Conservation (phyloP, 2,888 invertebrate genomes). For the Gandaritis pyraliata region DNA sequence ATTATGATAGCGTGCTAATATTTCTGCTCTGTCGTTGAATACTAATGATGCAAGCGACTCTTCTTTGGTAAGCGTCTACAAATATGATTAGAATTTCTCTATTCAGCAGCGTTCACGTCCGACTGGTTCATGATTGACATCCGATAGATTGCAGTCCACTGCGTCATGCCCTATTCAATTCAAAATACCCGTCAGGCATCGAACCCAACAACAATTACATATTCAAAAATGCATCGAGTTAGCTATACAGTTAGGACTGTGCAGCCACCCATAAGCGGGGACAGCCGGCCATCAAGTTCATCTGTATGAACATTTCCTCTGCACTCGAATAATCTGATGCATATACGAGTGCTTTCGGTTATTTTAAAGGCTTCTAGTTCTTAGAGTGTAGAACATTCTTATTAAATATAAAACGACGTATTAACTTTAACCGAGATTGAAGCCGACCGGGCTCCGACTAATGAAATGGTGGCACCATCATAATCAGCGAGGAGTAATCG, state of each 20-base stretch:
- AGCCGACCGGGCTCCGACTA: conserved; percentile 47
- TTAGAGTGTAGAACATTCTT: conserved; percentile 20
- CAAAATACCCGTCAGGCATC: conserved; percentile 33
- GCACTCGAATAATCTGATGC: conserved; percentile 21
- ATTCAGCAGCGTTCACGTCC: conserved; percentile 37
- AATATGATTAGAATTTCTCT: conserved; percentile 46
- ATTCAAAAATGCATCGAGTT: conserved; percentile 35
- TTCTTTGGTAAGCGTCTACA: conserved; percentile 37
- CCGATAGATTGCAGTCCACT: conserved; percentile 39
- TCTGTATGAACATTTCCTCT: conserved; percentile 27
- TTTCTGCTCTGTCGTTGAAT: conserved; percentile 43
- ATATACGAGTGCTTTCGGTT: neutral
- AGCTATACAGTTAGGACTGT: conserved; percentile 33
- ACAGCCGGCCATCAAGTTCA: conserved; percentile 29
- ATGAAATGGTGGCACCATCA: conserved; percentile 53
- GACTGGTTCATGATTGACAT: conserved; percentile 44
- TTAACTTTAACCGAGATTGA: conserved; percentile 39
- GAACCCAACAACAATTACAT: conserved; percentile 31
- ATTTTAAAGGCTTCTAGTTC: conserved; percentile 14
- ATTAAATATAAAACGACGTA: conserved; percentile 34
- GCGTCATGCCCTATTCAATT: conserved; percentile 40
- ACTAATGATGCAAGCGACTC: conserved; percentile 43
- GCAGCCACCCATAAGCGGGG: conserved; percentile 31
- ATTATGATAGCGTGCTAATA: conserved; percentile 44
- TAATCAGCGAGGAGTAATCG: conserved; percentile 58